Base-by-base conservation (phyloP, 2,888 invertebrate genomes). In the Automeris io region DNA sequence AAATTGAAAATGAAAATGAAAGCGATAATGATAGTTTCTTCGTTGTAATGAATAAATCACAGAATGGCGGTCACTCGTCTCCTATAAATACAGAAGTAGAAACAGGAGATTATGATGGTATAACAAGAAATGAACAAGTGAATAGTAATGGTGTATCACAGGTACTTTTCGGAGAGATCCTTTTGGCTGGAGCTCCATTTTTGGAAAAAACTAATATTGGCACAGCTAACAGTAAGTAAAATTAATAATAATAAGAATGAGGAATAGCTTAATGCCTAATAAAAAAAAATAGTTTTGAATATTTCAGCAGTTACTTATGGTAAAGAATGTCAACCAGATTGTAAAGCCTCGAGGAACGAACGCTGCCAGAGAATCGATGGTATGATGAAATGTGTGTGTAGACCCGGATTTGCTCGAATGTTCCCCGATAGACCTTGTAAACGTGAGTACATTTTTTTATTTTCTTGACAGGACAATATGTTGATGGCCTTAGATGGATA, bases 341-440 rank as follows among this genome's bases (percentile, higher is more conserved):
- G 95, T 56, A 93, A 92, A 56, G 89, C 92, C 0, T 89, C 92
- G 0, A 91, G 92, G 42, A 94, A 95, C 51, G 95, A 96, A 63
- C 79, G 93, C 6, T 95, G 95, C 55, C 91, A 91, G 54, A 87
- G 88, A 49, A 81, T 90, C 5, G 91, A 91, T 26, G 91, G 90
- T 8, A 73, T 90, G 9, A 91, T 92, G 90, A 88, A 91, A 52
- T 96, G 96, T 61, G 88, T 93, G 0, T 96, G 96, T 57, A 88
- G 95, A 49, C 94, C 95, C 19, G 95, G 95, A 0, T 96, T 95
- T 53, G 95, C 95, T 0, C 88, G 96, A 48, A 94, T 95, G 91
- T 95, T 95, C 88, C 92, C 92, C 0, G 95, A 95, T 64, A 90
- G 94, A 49, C 95, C 95, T 13, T 95, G 96, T 66, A 95, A 94